Conservation (phyloP, 2,888 invertebrate genomes). For the Serripes groenlandicus region DNA sequence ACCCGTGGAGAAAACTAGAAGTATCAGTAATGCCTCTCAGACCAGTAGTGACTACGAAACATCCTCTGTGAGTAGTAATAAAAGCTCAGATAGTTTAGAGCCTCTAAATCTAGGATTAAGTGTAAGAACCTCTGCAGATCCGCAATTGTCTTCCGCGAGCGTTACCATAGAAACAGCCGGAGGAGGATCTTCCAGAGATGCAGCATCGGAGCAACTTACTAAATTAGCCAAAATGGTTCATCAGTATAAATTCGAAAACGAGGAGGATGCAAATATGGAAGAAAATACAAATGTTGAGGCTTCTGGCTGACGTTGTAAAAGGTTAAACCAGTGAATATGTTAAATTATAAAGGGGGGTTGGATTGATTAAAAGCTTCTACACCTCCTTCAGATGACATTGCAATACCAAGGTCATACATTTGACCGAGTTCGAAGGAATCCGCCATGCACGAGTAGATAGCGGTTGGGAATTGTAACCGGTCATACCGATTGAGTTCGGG, state of each 20-base stretch:
- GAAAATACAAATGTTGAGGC: too few species aligned
- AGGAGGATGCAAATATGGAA: conserved; percentile 33
- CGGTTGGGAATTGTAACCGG: too few species aligned
- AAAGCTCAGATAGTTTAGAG: conserved; percentile 52
- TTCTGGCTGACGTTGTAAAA: too few species aligned
- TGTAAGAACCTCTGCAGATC: conserved; percentile 52
- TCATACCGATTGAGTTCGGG: too few species aligned
- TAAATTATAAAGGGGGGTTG: too few species aligned
- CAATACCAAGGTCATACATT: too few species aligned
- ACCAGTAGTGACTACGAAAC: conserved; percentile 53
- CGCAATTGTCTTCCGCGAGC: conserved; percentile 60
- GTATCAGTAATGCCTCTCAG: conserved; percentile 66
- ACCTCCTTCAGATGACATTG: too few species aligned
- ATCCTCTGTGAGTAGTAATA: conserved; percentile 36
- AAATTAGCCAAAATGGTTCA: conserved; percentile 82
- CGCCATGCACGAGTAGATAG: too few species aligned
- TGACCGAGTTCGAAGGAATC: too few species aligned
- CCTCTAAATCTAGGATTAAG: conserved; percentile 61
- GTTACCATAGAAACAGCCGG: conserved; percentile 43
- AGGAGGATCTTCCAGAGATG: conserved; percentile 22
- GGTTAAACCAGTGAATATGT: too few species aligned
- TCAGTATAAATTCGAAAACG: conserved; percentile 77
- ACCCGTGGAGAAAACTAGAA: conserved; percentile 71
- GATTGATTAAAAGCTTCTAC: too few species aligned
- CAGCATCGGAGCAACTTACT: conserved; percentile 79